Percentiles rank a stretch among this genome's conserved stretches.
These are phyloP conservation scores for Linurgus olivaceus DNA, from an alignment of 2,797 vertebrate species.

Conservation along the genomic window DNA sequence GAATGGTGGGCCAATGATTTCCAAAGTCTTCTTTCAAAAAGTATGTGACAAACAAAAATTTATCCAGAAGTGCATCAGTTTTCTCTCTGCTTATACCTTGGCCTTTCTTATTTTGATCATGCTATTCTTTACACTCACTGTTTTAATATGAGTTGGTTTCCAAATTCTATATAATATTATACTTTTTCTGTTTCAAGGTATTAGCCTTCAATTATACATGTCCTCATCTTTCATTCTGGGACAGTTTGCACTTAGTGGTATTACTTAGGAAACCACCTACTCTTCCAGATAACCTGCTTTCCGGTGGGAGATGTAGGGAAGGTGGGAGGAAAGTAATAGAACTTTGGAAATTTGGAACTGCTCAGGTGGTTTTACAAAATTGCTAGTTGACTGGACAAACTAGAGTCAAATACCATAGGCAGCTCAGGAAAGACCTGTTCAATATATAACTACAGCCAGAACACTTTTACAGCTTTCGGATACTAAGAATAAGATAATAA, in stretches of 20 bases:
- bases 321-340: not conserved
- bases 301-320: not conserved
- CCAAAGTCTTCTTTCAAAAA: not conserved
- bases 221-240: not conserved
- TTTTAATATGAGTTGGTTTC: not conserved
- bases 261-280: not conserved
- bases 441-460: not conserved
- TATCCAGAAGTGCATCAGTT: not conserved
- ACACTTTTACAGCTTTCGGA: not conserved
- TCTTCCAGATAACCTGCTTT: not conserved
- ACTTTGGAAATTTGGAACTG: not conserved
- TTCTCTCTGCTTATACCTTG: not conserved
- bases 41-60: not conserved
- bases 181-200: not conserved
- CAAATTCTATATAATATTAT: not conserved
- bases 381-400: not conserved
- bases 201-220: not conserved
- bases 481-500: not conserved
- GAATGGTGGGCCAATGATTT: not conserved
- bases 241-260: not conserved
- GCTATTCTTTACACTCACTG: not conserved
- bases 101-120: not conserved
- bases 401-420: not conserved
- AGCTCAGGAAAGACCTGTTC: not conserved
- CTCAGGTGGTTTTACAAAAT: not conserved